phyloP scores from a whole-genome alignment of 2,888 invertebrate genomes.

The Brenthis ino region DNA sequence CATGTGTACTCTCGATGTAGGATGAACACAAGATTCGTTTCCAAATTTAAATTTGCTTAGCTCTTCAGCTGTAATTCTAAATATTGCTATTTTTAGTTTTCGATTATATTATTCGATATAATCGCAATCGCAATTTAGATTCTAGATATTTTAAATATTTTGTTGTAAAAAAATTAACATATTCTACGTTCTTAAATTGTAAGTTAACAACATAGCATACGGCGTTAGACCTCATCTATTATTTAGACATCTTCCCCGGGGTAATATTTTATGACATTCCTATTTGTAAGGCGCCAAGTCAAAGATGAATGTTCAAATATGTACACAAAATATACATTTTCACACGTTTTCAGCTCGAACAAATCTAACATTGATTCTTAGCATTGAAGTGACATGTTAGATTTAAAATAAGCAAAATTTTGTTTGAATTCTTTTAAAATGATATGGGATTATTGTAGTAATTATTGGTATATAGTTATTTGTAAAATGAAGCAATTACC shows the following conservation, averaged over 20 bases:
- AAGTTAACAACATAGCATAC: background rate
- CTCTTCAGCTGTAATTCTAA: too few species aligned
- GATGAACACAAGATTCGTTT: too few species aligned
- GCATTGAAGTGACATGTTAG: background rate
- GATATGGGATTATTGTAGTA: background rate
- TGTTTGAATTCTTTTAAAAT: background rate
- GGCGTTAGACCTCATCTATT: slow-evolving; percentile 5
- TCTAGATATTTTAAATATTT: too few species aligned
- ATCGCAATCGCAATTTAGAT: too few species aligned
- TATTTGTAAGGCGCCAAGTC: slow-evolving; percentile 13
- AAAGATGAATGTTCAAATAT: slow-evolving; percentile 18
- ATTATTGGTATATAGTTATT: background rate
- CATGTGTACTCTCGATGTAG: too few species aligned
- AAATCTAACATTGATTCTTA: slow-evolving; percentile 8
- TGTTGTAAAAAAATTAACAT: background rate
- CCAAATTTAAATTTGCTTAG: too few species aligned
- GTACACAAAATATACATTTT: slow-evolving; percentile 20
- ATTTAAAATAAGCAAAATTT: background rate
- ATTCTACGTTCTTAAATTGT: background rate
- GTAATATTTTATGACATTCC: slow-evolving; percentile 16
- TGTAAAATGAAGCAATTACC: too few species aligned
- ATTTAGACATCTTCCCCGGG: slow-evolving; percentile 7
- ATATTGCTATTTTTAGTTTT: too few species aligned
- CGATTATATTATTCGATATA: too few species aligned
- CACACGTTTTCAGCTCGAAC: slow-evolving; percentile 5